phyloP scores from a whole-genome alignment of 2,113 vertebrate species.

The Ptyas mucosa region DNA sequence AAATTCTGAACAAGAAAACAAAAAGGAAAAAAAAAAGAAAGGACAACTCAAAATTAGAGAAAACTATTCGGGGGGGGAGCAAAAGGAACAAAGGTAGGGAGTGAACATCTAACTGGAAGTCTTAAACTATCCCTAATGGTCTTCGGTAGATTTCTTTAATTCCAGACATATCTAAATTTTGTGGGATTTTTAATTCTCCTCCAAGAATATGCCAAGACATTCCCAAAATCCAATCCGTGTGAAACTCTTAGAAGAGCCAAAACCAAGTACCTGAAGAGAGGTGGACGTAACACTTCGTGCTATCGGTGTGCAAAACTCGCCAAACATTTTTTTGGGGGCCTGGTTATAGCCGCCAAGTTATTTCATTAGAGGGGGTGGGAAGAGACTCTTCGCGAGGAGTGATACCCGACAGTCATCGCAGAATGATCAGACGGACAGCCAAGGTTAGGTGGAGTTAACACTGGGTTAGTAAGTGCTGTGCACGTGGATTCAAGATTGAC shows the following conservation, averaged over 20 bases:
- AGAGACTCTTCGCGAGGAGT: slow-evolving; percentile 56
- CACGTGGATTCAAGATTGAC: slow-evolving; percentile 61
- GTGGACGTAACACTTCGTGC: slow-evolving; percentile 72
- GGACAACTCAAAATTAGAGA: slow-evolving; percentile 67
- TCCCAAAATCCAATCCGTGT: slow-evolving; percentile 46
- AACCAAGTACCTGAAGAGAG: slow-evolving; percentile 39
- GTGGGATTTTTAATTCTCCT: slow-evolving; percentile 34
- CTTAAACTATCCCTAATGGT: slow-evolving; percentile 39
- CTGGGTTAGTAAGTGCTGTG: slow-evolving; percentile 78
- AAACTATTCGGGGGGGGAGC: background rate
- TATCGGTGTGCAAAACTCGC: slow-evolving; percentile 74
- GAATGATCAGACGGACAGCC: slow-evolving; percentile 69
- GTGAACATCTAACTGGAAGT: slow-evolving; percentile 45
- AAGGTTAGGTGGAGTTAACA: slow-evolving; percentile 71
- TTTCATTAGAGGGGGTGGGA: slow-evolving; percentile 51
- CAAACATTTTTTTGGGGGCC: slow-evolving; percentile 59
- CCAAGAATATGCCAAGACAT: slow-evolving; percentile 34
- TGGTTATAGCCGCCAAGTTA: slow-evolving; percentile 71
- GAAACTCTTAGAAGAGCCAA: slow-evolving; percentile 16
- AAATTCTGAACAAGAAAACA: slow-evolving; percentile 73
- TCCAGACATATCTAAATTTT: slow-evolving; percentile 40
- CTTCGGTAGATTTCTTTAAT: slow-evolving; percentile 46
- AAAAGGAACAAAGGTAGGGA: slow-evolving; percentile 54
- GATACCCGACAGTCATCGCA: slow-evolving; percentile 67
- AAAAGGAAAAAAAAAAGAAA: slow-evolving; percentile 59